Evolutionary conservation across 2,888 invertebrate species (phyloP), one percentile per base, ranked within the genome.

Genomic region (Toxonevra muliebris): DNA sequence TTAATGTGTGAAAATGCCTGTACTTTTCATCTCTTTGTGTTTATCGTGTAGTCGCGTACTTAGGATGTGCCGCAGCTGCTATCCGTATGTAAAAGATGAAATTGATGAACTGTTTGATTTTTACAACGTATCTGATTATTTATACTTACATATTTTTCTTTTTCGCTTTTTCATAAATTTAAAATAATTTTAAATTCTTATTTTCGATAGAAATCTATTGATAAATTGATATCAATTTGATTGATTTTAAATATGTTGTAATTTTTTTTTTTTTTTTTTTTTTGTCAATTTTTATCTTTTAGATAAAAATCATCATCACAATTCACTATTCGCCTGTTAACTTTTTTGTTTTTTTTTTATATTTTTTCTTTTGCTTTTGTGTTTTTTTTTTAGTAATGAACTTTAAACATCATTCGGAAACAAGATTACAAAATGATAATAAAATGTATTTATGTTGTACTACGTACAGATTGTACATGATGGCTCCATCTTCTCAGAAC

Each of bases 11-110:
- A 11, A 8, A 54, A 30, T 55, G n/a, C 50, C 50, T 50, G 72
- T 76, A 84, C 84, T 79, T 81, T 79, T 83, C 83, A 82, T 82
- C 59, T 75, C 20, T 71, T 8, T 8, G 48, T 48, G 48, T n/a
- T 5, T 9, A 11, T 7, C 48, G 48, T 53, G 1, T 50, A 7
- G 30, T 52, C 40, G 13, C 19, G 20, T 15, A 17, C 40, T 65
- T 19, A 42, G 11, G 58, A 17, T 20, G 43, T 12, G 11, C 52
- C 52, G 42, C 45, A 30, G 55, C 42, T 66, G 66, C 60, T 77
- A 74, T 78, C 75, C 75, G 79, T 75, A 60, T 62, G 61, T 69
- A 68, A 67, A 71, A 76, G 76, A 75, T 75, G 77, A 77, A 79
- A 73, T 72, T 75, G 73, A 74, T 77, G 76, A 75, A 82, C 82